Evolutionary conservation across 2,797 vertebrate genomes (phyloP).

Genomic region (Austrolebias charrua): DNA sequence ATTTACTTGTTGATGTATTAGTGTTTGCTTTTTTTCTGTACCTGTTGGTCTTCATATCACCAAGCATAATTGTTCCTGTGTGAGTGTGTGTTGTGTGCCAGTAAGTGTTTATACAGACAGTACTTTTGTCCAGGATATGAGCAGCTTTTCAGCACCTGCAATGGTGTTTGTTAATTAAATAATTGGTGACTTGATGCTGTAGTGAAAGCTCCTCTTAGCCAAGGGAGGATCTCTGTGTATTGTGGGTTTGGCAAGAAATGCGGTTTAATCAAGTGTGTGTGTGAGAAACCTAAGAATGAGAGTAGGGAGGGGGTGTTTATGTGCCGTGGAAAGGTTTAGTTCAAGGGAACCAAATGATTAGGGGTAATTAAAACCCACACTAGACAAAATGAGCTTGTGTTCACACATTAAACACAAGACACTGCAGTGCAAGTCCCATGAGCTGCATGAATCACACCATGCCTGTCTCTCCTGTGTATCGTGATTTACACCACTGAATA

Average conservation of each 20-base stretch:
- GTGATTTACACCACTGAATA: slow-evolving; percentile 7
- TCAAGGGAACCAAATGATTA: slow-evolving; percentile 55
- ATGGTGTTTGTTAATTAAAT: slow-evolving; percentile 70
- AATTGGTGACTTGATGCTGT: slow-evolving; percentile 64
- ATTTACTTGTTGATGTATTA: slow-evolving; percentile 13
- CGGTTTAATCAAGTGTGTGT: slow-evolving; percentile 1
- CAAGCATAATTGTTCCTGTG: slow-evolving; percentile 15
- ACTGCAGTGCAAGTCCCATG: slow-evolving; percentile 22
- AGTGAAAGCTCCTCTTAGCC: slow-evolving; percentile 60
- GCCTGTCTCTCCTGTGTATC: slow-evolving; percentile 15
- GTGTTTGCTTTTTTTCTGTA: slow-evolving; percentile 5
- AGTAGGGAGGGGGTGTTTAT: slow-evolving; percentile 35
- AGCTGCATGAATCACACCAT: slow-evolving; percentile 36
- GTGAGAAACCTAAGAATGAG: neutral
- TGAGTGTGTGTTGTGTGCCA: slow-evolving; percentile 30
- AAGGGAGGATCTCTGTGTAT: slow-evolving; percentile 48
- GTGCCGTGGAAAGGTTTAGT: slow-evolving; percentile 55
- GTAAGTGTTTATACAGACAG: slow-evolving; percentile 55
- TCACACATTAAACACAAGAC: slow-evolving; percentile 51
- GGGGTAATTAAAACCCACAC: slow-evolving; percentile 58
- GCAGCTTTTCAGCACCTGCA: slow-evolving; percentile 48
- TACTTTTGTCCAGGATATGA: slow-evolving; percentile 49
- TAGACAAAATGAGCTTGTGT: slow-evolving; percentile 55
- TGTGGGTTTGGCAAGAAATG: slow-evolving; percentile 58
- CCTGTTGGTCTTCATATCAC: slow-evolving; percentile 13